These are phyloP conservation scores for Pentalonia nigronervosa DNA, from an alignment of 1,140 invertebrate genomes.

Conservation along the genomic window DNA sequence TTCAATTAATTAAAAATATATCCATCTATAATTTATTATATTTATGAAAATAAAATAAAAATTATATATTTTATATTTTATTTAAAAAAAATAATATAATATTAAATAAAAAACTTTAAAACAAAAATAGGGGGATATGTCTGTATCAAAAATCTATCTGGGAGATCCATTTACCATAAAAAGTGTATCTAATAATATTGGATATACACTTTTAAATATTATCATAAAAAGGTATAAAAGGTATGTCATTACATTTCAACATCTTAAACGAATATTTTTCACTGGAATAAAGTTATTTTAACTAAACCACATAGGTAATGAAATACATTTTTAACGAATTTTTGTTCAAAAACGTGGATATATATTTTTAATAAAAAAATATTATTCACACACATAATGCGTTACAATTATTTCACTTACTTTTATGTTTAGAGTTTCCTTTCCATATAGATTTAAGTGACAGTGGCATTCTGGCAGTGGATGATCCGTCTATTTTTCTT, in stretches of 20 bases:
- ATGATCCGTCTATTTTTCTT: not conserved
- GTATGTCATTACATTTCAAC: no score
- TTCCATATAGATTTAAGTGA: conserved; percentile 50
- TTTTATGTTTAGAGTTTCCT: conserved; percentile 54
- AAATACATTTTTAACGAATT: not conserved
- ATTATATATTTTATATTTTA: no score
- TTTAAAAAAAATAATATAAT: no score
- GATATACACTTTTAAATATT: not conserved
- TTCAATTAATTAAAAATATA: no score
- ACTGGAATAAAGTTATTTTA: not conserved
- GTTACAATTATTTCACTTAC: conserved; percentile 35
- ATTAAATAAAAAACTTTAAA: no score
- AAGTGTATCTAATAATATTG: no score
- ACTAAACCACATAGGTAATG: not conserved
- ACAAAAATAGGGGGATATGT: no score
- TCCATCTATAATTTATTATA: no score
- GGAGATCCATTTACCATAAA: no score
- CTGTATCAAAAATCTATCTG: no score
- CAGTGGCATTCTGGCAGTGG: conserved; percentile 33
- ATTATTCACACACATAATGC: not conserved
- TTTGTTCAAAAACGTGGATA: not conserved
- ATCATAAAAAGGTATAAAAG: not conserved
- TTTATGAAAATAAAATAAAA: no score
- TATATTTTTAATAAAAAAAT: not conserved
- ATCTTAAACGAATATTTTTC: not conserved